Conservation (phyloP, 2,888 invertebrate genomes). For the Theretra japonica region DNA sequence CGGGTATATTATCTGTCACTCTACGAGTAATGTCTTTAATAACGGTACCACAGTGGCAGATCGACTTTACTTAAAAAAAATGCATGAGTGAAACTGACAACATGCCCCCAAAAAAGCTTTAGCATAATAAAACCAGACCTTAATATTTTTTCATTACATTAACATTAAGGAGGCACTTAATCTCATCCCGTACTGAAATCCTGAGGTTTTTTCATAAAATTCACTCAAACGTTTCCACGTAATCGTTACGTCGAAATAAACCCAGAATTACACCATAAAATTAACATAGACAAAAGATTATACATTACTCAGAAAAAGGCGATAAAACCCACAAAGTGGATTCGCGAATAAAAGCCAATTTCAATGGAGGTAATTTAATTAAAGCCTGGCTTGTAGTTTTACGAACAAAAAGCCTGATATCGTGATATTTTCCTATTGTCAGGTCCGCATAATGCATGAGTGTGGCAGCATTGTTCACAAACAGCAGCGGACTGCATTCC, state of each 20-base stretch:
- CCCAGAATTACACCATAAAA: background rate
- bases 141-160: background rate
- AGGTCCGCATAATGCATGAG: constrained; percentile 50
- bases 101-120: too few relatives aligned
- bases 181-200: background rate
- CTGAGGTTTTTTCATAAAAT: constrained; percentile 7
- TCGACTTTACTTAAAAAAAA: too few relatives aligned
- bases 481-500: constrained; percentile 52
- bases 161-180: background rate
- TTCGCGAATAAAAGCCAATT: constrained; percentile 31
- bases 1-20: too few relatives aligned
- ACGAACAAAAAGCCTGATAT: constrained; percentile 35
- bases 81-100: too few relatives aligned
- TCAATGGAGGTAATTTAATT: constrained; percentile 34
- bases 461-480: constrained; percentile 53
- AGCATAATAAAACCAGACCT: background rate
- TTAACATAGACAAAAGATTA: constrained; percentile 23
- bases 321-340: constrained; percentile 16
- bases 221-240: background rate
- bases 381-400: constrained; percentile 28
- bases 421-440: constrained; percentile 50
- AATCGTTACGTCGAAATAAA: background rate
- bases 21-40: too few relatives aligned
- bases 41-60: too few relatives aligned
- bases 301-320: constrained; percentile 17